Base-by-base conservation (phyloP, 2,113 vertebrate species). In the Pelmatolapia mariae region DNA sequence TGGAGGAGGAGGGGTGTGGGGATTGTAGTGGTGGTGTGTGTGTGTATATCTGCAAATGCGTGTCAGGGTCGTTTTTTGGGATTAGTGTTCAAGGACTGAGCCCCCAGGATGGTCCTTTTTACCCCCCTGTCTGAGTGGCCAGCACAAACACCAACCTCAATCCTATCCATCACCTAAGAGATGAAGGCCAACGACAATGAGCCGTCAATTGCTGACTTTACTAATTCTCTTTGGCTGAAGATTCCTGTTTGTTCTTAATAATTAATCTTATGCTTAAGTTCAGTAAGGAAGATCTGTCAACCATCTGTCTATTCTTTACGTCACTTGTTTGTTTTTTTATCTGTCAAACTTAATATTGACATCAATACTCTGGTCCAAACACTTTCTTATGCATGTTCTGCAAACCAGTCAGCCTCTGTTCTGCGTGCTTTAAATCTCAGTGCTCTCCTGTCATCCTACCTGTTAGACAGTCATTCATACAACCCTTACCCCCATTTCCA, bases 21-120 rank as follows among this genome's bases (percentile, higher is more conserved):
- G 59, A 33, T 63, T 66, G 10, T 66, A 0, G 31, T 3, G 61
- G 31, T 66, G 59, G 6, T 63, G 18, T 63, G 6, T 53, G 6
- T 12, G 6, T 56, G 6, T 61, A 1, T 63, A 19, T 63, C 59
- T 63, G 29, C 29, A 63, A 63, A 63, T 33, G 16, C 0, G 1
- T 33, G 59, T 61, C 29, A 33, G 59, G 29, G 59, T 33, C 0
- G 5, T 19, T 63, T 63, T 63, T 63, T n/a, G 59, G 59, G 31
- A 63, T 63, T 5, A 11, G 0, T 63, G 59, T 36, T 63, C 2
- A 63, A 11, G 5, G 59, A 31, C 6, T 0, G 31, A 36, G 57
- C 29, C 26, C 57, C 26, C 26, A 61, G 57, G 5, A 33, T 2
- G 29, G 57, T 61, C 29, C 29, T 61, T 61, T 61, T 0, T 43